A percentile compares a stretch with the other conserved stretches of the same genome.
Conservation (phyloP, 2,888 invertebrate genomes). For the Cepaea hortensis region DNA sequence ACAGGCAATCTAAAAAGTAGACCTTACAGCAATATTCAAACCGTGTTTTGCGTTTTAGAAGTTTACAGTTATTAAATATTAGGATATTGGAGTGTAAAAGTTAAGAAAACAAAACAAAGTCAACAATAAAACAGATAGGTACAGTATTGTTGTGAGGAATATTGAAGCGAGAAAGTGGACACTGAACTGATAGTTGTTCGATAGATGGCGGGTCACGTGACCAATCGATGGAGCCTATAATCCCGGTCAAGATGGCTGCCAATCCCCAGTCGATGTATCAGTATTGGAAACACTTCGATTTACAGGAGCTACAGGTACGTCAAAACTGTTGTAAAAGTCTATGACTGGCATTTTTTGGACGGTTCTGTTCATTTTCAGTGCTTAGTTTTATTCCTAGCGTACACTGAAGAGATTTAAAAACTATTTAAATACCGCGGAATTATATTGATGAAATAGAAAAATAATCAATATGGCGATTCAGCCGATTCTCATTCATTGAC, state of each 20-base stretch:
- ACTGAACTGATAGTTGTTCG: conserved; percentile 54
- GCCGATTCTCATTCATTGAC: conserved; percentile 54
- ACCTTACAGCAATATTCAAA: too few relatives aligned
- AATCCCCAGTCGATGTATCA: conserved; percentile 77
- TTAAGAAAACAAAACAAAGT: too few relatives aligned
- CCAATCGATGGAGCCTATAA: conserved; percentile 71
- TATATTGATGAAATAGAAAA: conserved; percentile 64
- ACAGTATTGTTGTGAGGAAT: too few relatives aligned
- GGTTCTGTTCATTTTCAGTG: conserved; percentile 1
- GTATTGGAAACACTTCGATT: conserved; percentile 77
- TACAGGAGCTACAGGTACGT: conserved; percentile 76
- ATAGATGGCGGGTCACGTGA: conserved; percentile 73
- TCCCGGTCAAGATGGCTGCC: conserved; percentile 77
- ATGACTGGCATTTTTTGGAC: neutral
- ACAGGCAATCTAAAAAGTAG: neutral
- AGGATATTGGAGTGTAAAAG: too few relatives aligned
- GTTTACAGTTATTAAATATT: too few relatives aligned
- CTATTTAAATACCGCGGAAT: conserved; percentile 51
- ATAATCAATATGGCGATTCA: conserved; percentile 68
- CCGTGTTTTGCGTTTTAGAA: too few relatives aligned
- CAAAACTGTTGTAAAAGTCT: conserved; percentile 27
- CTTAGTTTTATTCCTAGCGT: neutral
- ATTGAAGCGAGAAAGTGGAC: too few relatives aligned
- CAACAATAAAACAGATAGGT: too few relatives aligned
- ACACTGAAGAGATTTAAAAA: neutral